Evolutionary conservation across 2,888 invertebrate genomes (phyloP).

Genomic region (Dexiosoma caninum): DNA sequence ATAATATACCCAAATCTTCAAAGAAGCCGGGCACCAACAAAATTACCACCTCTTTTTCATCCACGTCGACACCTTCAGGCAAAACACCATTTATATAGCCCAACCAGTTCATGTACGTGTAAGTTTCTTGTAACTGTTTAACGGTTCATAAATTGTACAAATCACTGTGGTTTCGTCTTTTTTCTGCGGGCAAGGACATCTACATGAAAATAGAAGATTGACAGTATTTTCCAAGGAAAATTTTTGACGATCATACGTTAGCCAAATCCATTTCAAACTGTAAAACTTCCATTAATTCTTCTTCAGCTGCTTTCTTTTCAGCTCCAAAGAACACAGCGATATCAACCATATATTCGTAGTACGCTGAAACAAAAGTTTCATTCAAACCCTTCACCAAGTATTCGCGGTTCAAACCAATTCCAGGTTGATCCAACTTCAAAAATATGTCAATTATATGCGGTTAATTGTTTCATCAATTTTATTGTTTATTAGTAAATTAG

Average conservation of each 20-base stretch:
- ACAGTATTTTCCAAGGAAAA: neutral
- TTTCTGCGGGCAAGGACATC: slow-evolving; percentile 92
- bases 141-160: slow-evolving; percentile 95
- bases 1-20: slow-evolving; percentile 82
- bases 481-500: too few species aligned
- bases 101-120: slow-evolving; percentile 81
- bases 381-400: slow-evolving; percentile 89
- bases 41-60: slow-evolving; percentile 86
- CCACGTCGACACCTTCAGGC: slow-evolving; percentile 81
- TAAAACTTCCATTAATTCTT: slow-evolving; percentile 87
- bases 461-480: too few species aligned
- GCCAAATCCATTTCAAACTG: slow-evolving; percentile 93
- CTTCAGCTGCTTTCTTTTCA: slow-evolving; percentile 82
- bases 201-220: slow-evolving; percentile 72
- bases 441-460: too few species aligned
- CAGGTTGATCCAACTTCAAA: slow-evolving; percentile 89
- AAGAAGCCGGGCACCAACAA: slow-evolving; percentile 91
- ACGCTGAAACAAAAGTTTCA: slow-evolving; percentile 91
- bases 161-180: slow-evolving; percentile 91
- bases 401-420: slow-evolving; percentile 89
- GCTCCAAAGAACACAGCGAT: slow-evolving; percentile 92
- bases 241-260: slow-evolving; percentile 83
- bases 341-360: slow-evolving; percentile 92
- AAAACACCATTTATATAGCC: slow-evolving; percentile 90
- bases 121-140: slow-evolving; percentile 85